Base-by-base conservation (phyloP, 1,140 invertebrate species). In the Cydia strobilella region DNA sequence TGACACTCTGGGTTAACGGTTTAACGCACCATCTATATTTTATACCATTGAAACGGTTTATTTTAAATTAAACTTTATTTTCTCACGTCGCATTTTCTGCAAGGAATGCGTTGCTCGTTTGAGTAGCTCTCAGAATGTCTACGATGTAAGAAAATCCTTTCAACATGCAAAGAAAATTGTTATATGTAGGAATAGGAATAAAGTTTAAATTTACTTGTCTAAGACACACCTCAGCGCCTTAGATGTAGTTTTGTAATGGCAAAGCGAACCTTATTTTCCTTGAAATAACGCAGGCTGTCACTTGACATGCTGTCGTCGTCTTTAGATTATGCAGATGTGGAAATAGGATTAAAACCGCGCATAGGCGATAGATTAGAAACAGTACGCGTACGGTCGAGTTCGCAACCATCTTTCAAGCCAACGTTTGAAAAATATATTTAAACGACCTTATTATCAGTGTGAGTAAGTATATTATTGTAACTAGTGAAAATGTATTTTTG, bases 281-380 rank as follows among this genome's bases (percentile, higher is more conserved):
- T 69, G 65, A 12, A 31, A 69, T 69, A 69, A 69, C 35, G 65
- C 31, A n/a, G 15, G 65, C 18, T 69, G 31, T 69, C 65, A 35
- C 31, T 69, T 69, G 65, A 35, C 65, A 18, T 35, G 65, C 65
- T 65, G 25, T 15, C 65, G 31, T 15, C 65, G 65, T 69, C 65
- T 69, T 69, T 69, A 35, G 65, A 69, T 69, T 69, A 69, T 69
- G 65, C 31, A 69, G 65, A 69, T 69, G 65, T 69, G 31, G 65
- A 69, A 69, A 69, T 69, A 69, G 65, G 65, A 69, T 69, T 69
- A 69, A 69, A 69, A 69, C 65, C 31, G 65, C 23, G 13, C 7
- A 35, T 27, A 69, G 31, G 3, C 6, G 1, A 35, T 2, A 69
- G 15, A 18, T 69, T 39, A 35, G 27, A 20, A 39, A 39, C 31